Percentiles rank a stretch among this genome's conserved stretches.
Evolutionary conservation across 2,113 vertebrate genomes (phyloP).

Genomic region (Carassius gibelio): DNA sequence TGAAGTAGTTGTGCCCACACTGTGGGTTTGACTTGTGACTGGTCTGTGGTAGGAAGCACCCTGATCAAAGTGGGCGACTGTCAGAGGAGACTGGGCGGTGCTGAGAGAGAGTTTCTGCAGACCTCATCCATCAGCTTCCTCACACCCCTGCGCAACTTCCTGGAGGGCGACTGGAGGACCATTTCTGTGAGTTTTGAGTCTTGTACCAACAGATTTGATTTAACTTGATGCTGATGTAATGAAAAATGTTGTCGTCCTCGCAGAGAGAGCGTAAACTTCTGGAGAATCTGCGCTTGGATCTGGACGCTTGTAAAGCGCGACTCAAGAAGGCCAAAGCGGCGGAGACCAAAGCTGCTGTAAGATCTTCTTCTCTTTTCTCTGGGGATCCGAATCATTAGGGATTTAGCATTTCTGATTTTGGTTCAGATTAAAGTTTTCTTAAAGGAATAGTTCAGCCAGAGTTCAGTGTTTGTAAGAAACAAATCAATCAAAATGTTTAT

Average conservation of each 20-base stretch:
- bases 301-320: constrained; percentile 83
- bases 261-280: constrained; percentile 84
- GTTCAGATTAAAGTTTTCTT: no score
- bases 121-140: constrained; percentile 82
- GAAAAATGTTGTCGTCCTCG: neutral
- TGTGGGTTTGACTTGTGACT: neutral
- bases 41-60: constrained; percentile 29
- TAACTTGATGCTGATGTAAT: neutral
- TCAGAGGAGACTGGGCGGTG: constrained; percentile 78
- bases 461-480: no score
- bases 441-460: no score
- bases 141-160: constrained; percentile 84
- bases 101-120: constrained; percentile 83
- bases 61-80: constrained; percentile 81
- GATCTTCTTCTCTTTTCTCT: constrained; percentile 39
- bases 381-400: neutral
- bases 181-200: constrained; percentile 77
- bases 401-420: no score
- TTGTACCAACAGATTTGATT: neutral
- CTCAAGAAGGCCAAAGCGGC: constrained; percentile 85
- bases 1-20: neutral
- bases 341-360: constrained; percentile 84
- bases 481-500: no score
- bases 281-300: constrained; percentile 83
- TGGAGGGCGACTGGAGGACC: constrained; percentile 86